Conservation (phyloP, 1,140 invertebrate species). For the Chironomus tepperi region DNA sequence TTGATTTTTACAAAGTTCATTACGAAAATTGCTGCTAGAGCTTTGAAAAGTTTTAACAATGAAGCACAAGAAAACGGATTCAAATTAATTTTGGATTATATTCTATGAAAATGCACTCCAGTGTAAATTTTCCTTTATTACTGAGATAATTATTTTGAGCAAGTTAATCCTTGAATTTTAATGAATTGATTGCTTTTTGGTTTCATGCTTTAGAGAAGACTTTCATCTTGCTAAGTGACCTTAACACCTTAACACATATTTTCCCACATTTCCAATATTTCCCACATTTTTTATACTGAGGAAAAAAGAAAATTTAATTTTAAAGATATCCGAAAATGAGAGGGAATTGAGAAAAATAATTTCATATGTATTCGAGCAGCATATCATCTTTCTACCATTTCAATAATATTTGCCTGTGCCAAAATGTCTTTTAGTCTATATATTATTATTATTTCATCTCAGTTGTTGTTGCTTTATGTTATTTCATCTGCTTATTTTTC, state of each 20-base stretch:
- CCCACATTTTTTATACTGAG: slow-evolving; percentile 5
- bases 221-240: not conserved
- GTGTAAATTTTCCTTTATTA: no score
- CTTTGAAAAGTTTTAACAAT: not conserved
- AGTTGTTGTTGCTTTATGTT: no score
- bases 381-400: not conserved
- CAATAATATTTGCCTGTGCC: not conserved
- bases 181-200: not conserved
- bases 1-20: not conserved
- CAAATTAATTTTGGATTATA: no score
- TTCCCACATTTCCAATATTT: not conserved
- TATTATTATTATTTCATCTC: no score
- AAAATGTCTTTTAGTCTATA: not conserved
- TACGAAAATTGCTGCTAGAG: not conserved
- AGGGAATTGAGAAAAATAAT: no score
- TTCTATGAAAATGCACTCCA: no score
- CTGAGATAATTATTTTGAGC: no score
- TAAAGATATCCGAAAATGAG: not conserved
- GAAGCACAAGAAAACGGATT: not conserved
- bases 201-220: not conserved
- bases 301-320: not conserved
- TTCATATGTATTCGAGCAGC: not conserved
- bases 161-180: no score
- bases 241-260: slow-evolving; percentile 18
- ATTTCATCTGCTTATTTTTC: no score